Evolutionary conservation across 1,140 invertebrate genomes (phyloP), one percentile per base, ranked within the genome.

Genomic region (Seison nebaliae): DNA sequence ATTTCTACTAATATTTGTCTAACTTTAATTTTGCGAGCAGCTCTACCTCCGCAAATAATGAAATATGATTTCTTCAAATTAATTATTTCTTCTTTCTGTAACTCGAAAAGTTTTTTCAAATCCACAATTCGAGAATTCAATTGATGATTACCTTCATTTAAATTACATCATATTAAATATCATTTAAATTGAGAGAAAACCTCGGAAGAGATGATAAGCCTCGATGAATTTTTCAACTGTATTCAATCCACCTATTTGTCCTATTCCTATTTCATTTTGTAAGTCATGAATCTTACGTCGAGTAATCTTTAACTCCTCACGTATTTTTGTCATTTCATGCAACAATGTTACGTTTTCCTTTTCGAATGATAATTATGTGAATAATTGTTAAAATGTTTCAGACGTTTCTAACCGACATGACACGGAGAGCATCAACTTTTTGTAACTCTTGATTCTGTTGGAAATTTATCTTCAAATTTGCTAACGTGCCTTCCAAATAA

Each of bases 341-440:
- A 79, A 59, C 7, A 80, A 59, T 2, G 63, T 57, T 15, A 71
- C 65, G 51, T 79, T 80, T 48, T 80, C 73, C 56, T 75, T 57
- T 11, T 67, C 53, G 18, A 43, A 38, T 41, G 44, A 42, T 43
- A 16, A 36, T 12, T 21, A 7, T 28, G 20, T 36, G 15, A 36
- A 36, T 11, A 23, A 26, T 11, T 3, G 9, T 6, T 2, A 3
- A 11, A 26, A 11, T 3, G 2, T 2, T 11, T 2, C 2, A 26
- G 5, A 26, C 9, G 5, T 11, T 37, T 48, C 43, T 47, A 44
- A 62, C 63, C 52, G 64, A 55, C 58, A 64, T 63, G 15, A 64
- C 57, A 33, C 60, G 48, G 19, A 60, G 50, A 44, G 59, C 55
- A 32, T 64, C 60, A 22, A 49, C 50, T 46, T 54, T 49, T 43